Conservation (phyloP, 2,797 vertebrate species). For the Cryptoprocta ferox region DNA sequence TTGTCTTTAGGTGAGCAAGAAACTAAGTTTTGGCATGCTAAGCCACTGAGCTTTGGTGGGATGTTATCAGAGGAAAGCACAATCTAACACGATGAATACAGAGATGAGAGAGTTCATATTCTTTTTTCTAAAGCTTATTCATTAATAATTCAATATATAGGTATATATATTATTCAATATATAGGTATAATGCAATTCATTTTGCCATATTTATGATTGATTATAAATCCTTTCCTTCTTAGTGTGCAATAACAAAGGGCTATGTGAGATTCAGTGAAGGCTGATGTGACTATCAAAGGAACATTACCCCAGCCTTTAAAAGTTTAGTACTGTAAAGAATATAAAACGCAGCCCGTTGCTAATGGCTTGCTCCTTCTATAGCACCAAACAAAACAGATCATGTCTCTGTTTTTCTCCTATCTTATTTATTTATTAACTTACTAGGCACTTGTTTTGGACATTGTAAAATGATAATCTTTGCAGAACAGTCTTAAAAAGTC, state of each 20-base stretch:
- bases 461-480: neutral
- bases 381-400: neutral
- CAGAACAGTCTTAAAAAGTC: neutral
- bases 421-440: neutral
- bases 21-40: neutral
- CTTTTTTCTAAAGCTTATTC: neutral
- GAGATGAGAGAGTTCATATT: neutral
- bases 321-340: neutral
- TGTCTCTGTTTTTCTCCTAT: neutral
- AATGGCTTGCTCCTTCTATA: neutral
- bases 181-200: neutral
- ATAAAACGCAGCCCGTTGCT: neutral
- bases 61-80: neutral
- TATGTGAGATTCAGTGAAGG: neutral
- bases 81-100: neutral
- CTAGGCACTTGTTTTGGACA: neutral
- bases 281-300: neutral
- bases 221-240: neutral
- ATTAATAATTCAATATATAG: too few species aligned
- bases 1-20: neutral
- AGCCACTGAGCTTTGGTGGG: neutral
- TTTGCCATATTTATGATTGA: conserved; percentile 27
- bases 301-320: neutral
- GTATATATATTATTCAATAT: too few species aligned
- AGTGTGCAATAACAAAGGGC: neutral